Conservation (phyloP, 2,888 invertebrate genomes). For the Ormyrus labotus region DNA sequence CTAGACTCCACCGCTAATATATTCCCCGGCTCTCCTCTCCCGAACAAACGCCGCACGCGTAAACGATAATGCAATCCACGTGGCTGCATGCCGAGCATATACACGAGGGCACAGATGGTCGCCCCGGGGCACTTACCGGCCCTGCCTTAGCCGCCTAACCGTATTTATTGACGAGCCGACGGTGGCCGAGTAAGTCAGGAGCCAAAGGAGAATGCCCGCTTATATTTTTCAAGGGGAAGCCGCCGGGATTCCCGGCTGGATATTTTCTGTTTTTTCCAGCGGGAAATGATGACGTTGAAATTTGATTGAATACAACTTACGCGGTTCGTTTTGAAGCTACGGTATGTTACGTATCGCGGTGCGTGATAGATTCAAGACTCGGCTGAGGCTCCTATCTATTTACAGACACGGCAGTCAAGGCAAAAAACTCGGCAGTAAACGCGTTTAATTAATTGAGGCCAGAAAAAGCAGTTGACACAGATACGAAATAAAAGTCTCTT, state of each 20-base stretch:
- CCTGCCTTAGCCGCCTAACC: slow-evolving; percentile 70
- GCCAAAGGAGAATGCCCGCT: no score
- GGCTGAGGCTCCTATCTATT: no score
- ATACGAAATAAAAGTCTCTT: slow-evolving; percentile 49
- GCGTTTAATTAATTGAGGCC: slow-evolving; percentile 35
- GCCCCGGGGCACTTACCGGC: slow-evolving; percentile 74
- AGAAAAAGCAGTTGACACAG: slow-evolving; percentile 58
- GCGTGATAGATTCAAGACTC: no score
- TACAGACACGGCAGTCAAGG: neutral
- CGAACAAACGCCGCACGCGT: slow-evolving; percentile 63
- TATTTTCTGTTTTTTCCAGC: neutral
- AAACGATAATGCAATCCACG: slow-evolving; percentile 74
- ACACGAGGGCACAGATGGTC: slow-evolving; percentile 74
- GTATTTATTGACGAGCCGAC: slow-evolving; percentile 73
- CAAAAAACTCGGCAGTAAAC: neutral
- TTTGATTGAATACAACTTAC: no score
- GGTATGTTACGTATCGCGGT: no score
- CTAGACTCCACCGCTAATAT: slow-evolving; percentile 40
- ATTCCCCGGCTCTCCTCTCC: slow-evolving; percentile 55
- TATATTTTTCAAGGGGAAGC: no score
- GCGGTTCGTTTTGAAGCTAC: no score
- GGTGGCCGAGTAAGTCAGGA: slow-evolving; percentile 13
- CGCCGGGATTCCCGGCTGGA: no score
- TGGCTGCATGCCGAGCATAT: slow-evolving; percentile 65
- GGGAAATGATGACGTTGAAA: neutral